Evolutionary conservation across 1,140 invertebrate species (phyloP).

Genomic region (Centruroides sculpturatus): DNA sequence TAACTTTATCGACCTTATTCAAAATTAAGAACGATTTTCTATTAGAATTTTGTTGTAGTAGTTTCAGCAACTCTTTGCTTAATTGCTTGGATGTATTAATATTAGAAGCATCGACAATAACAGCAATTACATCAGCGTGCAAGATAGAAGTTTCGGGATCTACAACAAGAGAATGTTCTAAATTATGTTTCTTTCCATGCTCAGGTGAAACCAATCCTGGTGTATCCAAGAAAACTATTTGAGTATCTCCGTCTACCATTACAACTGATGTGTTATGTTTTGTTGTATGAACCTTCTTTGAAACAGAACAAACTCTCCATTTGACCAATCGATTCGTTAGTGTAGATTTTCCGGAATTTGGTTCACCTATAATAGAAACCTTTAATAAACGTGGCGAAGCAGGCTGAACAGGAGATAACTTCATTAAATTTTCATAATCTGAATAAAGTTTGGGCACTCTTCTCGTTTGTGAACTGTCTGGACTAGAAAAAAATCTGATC

Average conservation of each 20-base stretch:
- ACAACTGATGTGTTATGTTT: slow-evolving; percentile 52
- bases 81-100: neutral
- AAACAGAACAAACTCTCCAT: slow-evolving; percentile 70
- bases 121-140: slow-evolving; percentile 47
- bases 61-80: slow-evolving; percentile 1
- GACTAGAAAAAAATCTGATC: no score
- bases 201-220: neutral
- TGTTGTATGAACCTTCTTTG: slow-evolving; percentile 80
- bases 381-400: slow-evolving; percentile 43
- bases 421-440: neutral
- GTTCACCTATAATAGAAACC: slow-evolving; percentile 73
- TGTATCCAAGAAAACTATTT: slow-evolving; percentile 43
- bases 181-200: slow-evolving; percentile 21
- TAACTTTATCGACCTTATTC: slow-evolving; percentile 2
- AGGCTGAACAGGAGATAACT: slow-evolving; percentile 9
- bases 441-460: no score
- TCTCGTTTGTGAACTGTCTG: no score
- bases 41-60: neutral
- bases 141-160: slow-evolving; percentile 47
- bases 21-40: neutral
- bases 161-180: slow-evolving; percentile 42
- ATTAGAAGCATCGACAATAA: neutral
- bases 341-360: slow-evolving; percentile 89
- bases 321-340: slow-evolving; percentile 51
- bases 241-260: slow-evolving; percentile 51